Evolutionary conservation across 2,888 invertebrate genomes (phyloP), one percentile per base, ranked within the genome.

Genomic region (Trisateles emortualis): DNA sequence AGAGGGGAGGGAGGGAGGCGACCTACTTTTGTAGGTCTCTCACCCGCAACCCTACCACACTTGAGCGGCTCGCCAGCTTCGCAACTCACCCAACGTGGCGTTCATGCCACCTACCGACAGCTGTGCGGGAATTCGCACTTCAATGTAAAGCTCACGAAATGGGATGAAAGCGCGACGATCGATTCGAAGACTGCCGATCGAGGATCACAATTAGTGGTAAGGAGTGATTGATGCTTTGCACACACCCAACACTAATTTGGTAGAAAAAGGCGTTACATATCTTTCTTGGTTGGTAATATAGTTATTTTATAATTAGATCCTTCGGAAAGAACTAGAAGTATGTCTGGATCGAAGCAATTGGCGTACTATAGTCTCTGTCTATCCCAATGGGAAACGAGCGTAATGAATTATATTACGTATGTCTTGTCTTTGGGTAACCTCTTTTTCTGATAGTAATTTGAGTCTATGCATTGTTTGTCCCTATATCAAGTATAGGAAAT

Each of bases 21-120:
- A 90, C 88, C 91, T 90, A 90, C 83, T 89, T 90, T 83, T 78
- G 52, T 63, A 74, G 76, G 75, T 79, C 79, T 68, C 78, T 73
- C 72, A 75, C 75, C 78, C 79, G 72, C 72, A 72, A 71, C 72
- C 76, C 76, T 72, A 74, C 73, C 72, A 69, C 71, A 64, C 67
- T 70, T 67, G 62, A 66, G 59, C 72, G 67, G 57, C 68, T 68
- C 69, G 65, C 66, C 63, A 67, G 58, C 74, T 69, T 62, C 66
- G 72, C 69, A 65, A 60, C 73, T 70, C 69, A 68, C 63, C 67
- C 68, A 84, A 79, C 70, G 81, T 78, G 67, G 72, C 70, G 66
- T 78, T 71, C 68, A 65, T 74, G 66, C 75, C 59, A 61, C 59
- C 66, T 65, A 68, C 72, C 72, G 77, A 73, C 73, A 74, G 75